Conservation (phyloP, 1,140 invertebrate species). For the Caligus rogercresseyi region DNA sequence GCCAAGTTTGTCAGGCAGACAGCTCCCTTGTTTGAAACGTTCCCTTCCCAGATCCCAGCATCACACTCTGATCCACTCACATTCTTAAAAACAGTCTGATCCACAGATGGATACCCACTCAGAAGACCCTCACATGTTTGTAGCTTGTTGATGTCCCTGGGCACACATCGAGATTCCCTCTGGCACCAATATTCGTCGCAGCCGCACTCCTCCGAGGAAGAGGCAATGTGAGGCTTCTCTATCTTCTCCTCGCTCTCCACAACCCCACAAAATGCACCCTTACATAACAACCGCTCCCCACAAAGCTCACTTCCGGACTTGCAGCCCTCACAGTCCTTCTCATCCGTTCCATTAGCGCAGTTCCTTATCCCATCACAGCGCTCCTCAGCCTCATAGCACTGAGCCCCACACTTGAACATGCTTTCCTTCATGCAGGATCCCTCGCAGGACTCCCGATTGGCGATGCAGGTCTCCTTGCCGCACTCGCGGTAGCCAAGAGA, state of each 20-base stretch:
- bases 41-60: background rate
- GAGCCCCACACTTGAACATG: background rate
- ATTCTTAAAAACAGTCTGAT: background rate
- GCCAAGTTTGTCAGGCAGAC: background rate
- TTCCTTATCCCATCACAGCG: conserved; percentile 5
- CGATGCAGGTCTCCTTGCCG: background rate
- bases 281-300: background rate
- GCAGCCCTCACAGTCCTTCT: background rate
- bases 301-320: background rate
- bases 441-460: conserved; percentile 2
- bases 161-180: background rate
- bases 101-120: conserved; percentile 2
- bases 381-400: conserved; percentile 5
- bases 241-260: background rate
- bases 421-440: conserved; percentile 1
- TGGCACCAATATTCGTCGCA: conserved; percentile 4
- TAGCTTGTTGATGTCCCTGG: background rate
- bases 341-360: background rate
- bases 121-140: background rate
- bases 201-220: background rate
- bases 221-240: background rate
- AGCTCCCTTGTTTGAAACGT: conserved; percentile 3
- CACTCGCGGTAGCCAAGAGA: conserved; percentile 4
- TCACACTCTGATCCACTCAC: background rate
- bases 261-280: background rate